Base-by-base conservation (phyloP, 2,888 invertebrate genomes). In the Scaptomyza polygonia region DNA sequence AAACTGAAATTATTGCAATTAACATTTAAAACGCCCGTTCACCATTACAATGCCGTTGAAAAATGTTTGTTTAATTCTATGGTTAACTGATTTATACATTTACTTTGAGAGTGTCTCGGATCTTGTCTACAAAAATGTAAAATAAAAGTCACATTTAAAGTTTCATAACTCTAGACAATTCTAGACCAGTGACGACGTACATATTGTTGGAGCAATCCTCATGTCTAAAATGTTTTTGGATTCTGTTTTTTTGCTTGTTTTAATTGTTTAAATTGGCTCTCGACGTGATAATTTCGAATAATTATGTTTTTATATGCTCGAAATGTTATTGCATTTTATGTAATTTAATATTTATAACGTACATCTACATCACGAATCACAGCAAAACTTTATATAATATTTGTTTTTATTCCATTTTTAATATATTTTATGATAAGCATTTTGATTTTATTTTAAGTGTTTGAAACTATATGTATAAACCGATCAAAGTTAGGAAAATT, bases 331-430 rank as follows among this genome's bases (percentile, higher is more conserved):
- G 86, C 79, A 87, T 86, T 89, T 72, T 78, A 80, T 85, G 77
- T 73, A 81, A 81, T 83, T 89, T 78, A 87, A 80, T 89, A 83
- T 89, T 87, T 90, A 89, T 89, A 91, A 90, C 90, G 89, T 90
- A 91, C 90, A 91, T 72, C 73, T 73, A 73, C 73, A 73, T 74
- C 73, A 74, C 73, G 72, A 74, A 74, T 90, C 90, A 90, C 90
- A 90, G 91, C 91, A 91, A 89, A 90, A 90, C 83, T 91, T 89
- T 90, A 87, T 89, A 85, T 88, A 83, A 86, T 79, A 61, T 64
- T 67, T 59, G 8, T 34, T 34, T 34, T 34, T 58, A 18, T 69
- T 54, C 14, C 18, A 51, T 73, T 72, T 85, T 77, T 75, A 52
- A 67, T 70, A 54, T 76, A 64, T 68, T 76, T 76, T 75, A 78